These are phyloP conservation scores for Gulo gulo DNA, from an alignment of 2,113 vertebrate genomes.

Conservation along the genomic window DNA sequence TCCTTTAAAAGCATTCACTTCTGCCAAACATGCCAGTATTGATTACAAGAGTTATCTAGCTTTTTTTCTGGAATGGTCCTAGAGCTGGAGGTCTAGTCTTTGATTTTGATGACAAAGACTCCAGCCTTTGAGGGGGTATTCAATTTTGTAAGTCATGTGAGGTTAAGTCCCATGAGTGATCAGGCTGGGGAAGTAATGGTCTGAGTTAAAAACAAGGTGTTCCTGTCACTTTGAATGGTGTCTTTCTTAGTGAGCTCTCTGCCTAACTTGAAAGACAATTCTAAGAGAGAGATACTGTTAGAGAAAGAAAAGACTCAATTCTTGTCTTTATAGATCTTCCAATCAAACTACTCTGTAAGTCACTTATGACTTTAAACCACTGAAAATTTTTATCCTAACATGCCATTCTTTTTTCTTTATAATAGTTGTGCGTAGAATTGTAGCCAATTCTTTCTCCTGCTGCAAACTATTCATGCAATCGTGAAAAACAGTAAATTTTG, in stretches of 20 bases:
- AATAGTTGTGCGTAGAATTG: neutral
- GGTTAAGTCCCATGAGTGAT: neutral
- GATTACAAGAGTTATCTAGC: neutral
- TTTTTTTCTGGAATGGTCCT: neutral
- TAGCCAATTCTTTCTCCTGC: neutral
- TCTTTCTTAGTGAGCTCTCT: neutral
- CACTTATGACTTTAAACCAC: neutral
- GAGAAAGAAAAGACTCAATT: neutral
- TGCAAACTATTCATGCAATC: neutral
- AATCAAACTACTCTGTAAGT: neutral
- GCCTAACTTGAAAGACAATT: neutral
- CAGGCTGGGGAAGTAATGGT: neutral
- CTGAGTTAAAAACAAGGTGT: neutral
- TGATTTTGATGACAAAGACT: neutral
- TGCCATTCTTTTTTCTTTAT: neutral
- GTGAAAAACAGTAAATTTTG: neutral
- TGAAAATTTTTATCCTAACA: neutral
- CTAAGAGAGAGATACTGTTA: neutral
- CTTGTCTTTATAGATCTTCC: neutral
- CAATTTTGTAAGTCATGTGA: neutral
- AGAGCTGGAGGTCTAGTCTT: neutral
- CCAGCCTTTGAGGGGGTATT: neutral
- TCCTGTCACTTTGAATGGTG: neutral
- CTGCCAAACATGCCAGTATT: neutral
- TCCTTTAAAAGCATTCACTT: neutral